These are phyloP conservation scores for Epinotia bilunana DNA, from an alignment of 2,888 invertebrate genomes.

Conservation along the genomic window DNA sequence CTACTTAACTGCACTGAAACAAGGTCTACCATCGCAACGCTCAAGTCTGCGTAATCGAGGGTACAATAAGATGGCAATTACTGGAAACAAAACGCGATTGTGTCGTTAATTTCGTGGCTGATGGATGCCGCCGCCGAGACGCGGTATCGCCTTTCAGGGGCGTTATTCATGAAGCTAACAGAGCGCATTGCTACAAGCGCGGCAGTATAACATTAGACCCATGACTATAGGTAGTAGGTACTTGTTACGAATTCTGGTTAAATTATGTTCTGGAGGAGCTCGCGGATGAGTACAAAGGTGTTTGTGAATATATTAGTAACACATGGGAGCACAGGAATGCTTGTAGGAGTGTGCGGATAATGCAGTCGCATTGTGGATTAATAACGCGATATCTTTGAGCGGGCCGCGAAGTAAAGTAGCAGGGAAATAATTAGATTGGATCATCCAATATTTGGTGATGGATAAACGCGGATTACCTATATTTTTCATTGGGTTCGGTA, in stretches of 20 bases:
- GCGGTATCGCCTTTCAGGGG: neutral
- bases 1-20: neutral
- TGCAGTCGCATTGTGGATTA: neutral
- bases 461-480: too few species aligned
- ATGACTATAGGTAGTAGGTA: neutral
- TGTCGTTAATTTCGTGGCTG: slow-evolving; percentile 1
- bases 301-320: neutral
- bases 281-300: neutral
- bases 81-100: neutral
- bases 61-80: neutral
- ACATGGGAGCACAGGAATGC: neutral
- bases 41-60: neutral
- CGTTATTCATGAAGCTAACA: neutral
- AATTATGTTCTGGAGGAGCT: neutral
- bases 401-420: neutral
- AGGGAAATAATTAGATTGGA: neutral
- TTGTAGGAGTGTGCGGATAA: neutral
- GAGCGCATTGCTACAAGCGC: neutral
- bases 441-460: too few species aligned
- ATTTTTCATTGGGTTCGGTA: too few species aligned
- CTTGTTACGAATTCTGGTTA: neutral
- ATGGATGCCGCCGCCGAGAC: neutral
- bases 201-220: neutral
- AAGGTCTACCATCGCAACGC: neutral
- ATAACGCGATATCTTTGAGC: neutral